These are phyloP conservation scores for Galerucella calmariensis DNA, from an alignment of 2,888 invertebrate genomes.

Conservation along the genomic window DNA sequence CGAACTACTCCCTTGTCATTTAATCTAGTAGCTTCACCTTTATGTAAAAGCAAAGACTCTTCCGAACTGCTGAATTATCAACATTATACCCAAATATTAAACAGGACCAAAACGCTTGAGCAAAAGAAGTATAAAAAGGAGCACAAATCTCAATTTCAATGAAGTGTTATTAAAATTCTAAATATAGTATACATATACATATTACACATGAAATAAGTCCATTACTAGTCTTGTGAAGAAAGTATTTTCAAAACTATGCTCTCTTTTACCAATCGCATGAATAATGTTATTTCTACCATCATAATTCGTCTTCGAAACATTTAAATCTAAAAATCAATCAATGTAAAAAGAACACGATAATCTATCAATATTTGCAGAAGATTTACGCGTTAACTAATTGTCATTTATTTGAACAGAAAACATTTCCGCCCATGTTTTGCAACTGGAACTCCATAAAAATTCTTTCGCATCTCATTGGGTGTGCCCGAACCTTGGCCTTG, in stretches of 20 bases:
- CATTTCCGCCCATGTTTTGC: constrained; percentile 33
- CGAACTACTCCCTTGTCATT: too few relatives aligned
- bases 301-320: neutral
- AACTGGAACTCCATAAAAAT: constrained; percentile 35
- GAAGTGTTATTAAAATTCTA: too few relatives aligned
- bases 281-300: neutral
- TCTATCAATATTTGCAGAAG: constrained; percentile 1
- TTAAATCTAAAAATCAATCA: neutral
- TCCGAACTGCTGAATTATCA: too few relatives aligned
- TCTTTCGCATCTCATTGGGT: constrained; percentile 39
- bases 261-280: neutral
- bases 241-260: neutral
- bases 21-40: too few relatives aligned
- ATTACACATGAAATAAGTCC: neutral
- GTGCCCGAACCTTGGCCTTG: constrained; percentile 45
- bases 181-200: too few relatives aligned
- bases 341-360: neutral
- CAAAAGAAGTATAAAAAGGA: too few relatives aligned
- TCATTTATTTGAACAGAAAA: constrained; percentile 25
- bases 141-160: too few relatives aligned
- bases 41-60: too few relatives aligned
- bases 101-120: too few relatives aligned
- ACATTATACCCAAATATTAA: too few relatives aligned
- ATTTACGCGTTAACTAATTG: constrained; percentile 15
- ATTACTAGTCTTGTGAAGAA: neutral